phyloP scores from a whole-genome alignment of 2,888 invertebrate species.

The Drosophila aldrichi region DNA sequence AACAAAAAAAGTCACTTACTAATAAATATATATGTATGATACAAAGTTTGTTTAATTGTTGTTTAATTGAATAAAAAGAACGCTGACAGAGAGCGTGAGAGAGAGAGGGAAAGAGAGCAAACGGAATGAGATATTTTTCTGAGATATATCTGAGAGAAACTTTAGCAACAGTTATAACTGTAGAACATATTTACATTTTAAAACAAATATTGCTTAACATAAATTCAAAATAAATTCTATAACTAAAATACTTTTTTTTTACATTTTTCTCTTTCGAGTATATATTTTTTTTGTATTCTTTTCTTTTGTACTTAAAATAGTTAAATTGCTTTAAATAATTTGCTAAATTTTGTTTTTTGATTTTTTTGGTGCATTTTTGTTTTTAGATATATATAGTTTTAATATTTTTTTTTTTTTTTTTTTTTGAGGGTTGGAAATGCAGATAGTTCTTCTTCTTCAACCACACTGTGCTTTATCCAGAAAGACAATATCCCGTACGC shows the following conservation, averaged over 20 bases:
- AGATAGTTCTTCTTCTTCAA: constrained; percentile 34
- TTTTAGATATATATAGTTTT: constrained; percentile 17
- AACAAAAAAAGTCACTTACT: constrained; percentile 22
- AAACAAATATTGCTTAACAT: constrained; percentile 31
- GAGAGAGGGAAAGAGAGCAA: neutral
- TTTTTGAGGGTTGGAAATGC: constrained; percentile 25
- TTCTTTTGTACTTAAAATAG: constrained; percentile 31
- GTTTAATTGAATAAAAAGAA: constrained; percentile 14
- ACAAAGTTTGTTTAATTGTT: constrained; percentile 25
- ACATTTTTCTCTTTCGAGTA: constrained; percentile 61
- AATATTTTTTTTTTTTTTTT: constrained; percentile 27
- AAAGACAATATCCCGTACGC: constrained; percentile 45
- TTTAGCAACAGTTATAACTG: constrained; percentile 5
- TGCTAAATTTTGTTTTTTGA: constrained; percentile 31
- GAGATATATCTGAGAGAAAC: too few species aligned
- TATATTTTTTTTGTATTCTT: constrained; percentile 19
- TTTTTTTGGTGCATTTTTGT: constrained; percentile 29
- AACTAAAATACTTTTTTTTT: constrained; percentile 71
- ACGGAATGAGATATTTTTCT: constrained; percentile 47
- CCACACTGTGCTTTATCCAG: constrained; percentile 49
- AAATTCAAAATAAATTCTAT: constrained; percentile 23
- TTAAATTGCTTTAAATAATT: constrained; percentile 49
- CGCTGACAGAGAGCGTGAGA: constrained; percentile 13
- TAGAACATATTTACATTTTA: constrained; percentile 42
- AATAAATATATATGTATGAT: constrained; percentile 27